Conservation (phyloP, 2,888 invertebrate genomes). For the Drosophila cognata region DNA sequence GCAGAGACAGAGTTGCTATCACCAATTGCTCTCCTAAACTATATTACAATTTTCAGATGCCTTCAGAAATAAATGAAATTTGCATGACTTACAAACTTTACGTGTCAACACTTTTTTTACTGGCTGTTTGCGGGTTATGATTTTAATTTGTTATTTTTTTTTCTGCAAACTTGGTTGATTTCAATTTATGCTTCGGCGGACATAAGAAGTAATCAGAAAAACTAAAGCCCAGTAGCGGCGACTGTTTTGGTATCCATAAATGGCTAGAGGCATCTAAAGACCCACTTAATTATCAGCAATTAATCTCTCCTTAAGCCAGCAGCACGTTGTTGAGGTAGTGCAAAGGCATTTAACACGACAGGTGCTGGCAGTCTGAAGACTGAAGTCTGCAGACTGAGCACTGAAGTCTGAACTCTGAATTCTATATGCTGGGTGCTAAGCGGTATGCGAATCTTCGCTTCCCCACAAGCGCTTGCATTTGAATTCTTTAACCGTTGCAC, state of each 20-base stretch:
- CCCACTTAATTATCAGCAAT: conserved; percentile 64
- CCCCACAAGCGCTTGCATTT: conserved; percentile 16
- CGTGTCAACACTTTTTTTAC: not conserved
- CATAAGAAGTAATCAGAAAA: conserved; percentile 21
- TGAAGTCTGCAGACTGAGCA: not conserved
- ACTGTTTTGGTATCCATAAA: conserved; percentile 9
- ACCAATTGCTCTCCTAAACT: not conserved
- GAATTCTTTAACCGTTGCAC: conserved; percentile 15
- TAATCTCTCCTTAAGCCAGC: conserved; percentile 46
- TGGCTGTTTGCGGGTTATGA: not conserved
- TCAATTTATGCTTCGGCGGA: conserved; percentile 45
- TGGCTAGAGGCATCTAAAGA: conserved; percentile 36
- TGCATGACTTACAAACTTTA: not conserved
- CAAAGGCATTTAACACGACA: conserved; percentile 15
- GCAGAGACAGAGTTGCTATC: not conserved
- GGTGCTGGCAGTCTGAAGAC: conserved; percentile 3
- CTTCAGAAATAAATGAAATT: not conserved
- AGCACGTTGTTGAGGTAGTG: conserved; percentile 9
- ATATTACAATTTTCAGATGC: not conserved
- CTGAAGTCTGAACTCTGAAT: conserved; percentile 5
- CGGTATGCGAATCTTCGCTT: conserved; percentile 21
- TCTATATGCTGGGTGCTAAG: conserved; percentile 26
- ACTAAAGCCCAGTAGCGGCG: conserved; percentile 32
- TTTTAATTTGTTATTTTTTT: not conserved
- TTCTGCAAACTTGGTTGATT: conserved; percentile 11